Base-by-base conservation (phyloP, 2,797 vertebrate genomes). In the Staurois parvus region DNA sequence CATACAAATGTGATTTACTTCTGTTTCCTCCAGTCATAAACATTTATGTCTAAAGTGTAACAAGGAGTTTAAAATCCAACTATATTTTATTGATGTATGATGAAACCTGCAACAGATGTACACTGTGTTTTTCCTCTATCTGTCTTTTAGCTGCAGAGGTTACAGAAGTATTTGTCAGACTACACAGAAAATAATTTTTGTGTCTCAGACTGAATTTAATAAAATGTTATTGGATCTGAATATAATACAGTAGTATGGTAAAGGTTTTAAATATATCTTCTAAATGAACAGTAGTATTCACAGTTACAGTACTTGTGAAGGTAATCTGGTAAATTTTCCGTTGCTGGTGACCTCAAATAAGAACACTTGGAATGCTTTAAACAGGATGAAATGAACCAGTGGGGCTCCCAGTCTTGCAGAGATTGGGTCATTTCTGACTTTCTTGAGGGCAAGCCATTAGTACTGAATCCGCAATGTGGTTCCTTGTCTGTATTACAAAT, bases 1-100 rank as follows among this genome's bases (percentile, higher is more conserved):
- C 85, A 74, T 72, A 88, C 85, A 89, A 91, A 91, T 72, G 81
- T 88, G 89, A 91, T 90, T 91, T 90, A 90, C 76, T 45, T 81
- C 84, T 76, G 79, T 78, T 88, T 86, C 86, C 85, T 88, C 86
- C 72, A 66, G 77, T 48, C 90, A 85, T 88, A 87, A 91, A 88
- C 88, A 45, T 89, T 90, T 89, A 84, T 21, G 87, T 77, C 83
- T 13, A 0, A 83, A 89, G 13, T 0, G 0, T 74, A 81, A 52
- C 0, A 0, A 40, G 0, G 87, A 89, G 45, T 85, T 80, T 80
- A 64, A 84, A 77, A 77, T 81, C 84, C 88, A 87, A 78, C 48
- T 1, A 28, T 81, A 75, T 81, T 87, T 80, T 84, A 0, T 0
- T 0, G 77, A 87, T 76, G 42, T 64, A 87, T 79, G 42, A 77